Base-by-base conservation (phyloP, 2,797 vertebrate species). In the Characodon lateralis region DNA sequence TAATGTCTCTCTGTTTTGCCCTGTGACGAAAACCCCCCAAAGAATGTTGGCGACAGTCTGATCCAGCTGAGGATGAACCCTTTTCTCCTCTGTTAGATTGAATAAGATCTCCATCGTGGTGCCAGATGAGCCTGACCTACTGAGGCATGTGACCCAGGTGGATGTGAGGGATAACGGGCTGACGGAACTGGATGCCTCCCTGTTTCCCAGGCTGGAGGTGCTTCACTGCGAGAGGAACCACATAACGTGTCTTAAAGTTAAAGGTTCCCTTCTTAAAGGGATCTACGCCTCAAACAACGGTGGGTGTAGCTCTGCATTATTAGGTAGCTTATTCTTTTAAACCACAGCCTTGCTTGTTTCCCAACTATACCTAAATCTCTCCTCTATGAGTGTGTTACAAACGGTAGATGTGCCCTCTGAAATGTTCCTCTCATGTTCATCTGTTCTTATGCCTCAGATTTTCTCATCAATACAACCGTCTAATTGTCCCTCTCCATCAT, bases 141-240 rank as follows among this genome's bases (percentile, higher is more conserved):
- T 99, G 73, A 95, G 95, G 72, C 97, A 99, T 0, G 94, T 99
- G 92, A 98, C 97, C 66, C 98, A 99, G 7, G 91, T 99, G 86
- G 98, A 99, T 65, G 91, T 99, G 77, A 95, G 98, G 78, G 97
- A 99, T 88, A 99, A 99, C 93, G 92, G 95, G 85, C 95, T 99
- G 76, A 93, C 79, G 6, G 96, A 96, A 35, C 94, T 99, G 79
- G 97, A 99, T 3, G 96, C 96, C 41, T 96, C 96, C 0, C 80
- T 97, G 80, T 97, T 99, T 89, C 97, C 96, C 82, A 95, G 96
- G 0, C 94, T 98, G 35, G 98, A 99, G 92, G 96, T 98, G 85
- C 94, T 99, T 31, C 98, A 98, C 95, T 99, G 98, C 83, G 98
- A 99, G 91, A 95, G 98, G 88, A 99, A 99, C 92, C 93, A 92